These are phyloP conservation scores for Apodemia zela DNA, from an alignment of 2,888 invertebrate species.

Conservation along the genomic window DNA sequence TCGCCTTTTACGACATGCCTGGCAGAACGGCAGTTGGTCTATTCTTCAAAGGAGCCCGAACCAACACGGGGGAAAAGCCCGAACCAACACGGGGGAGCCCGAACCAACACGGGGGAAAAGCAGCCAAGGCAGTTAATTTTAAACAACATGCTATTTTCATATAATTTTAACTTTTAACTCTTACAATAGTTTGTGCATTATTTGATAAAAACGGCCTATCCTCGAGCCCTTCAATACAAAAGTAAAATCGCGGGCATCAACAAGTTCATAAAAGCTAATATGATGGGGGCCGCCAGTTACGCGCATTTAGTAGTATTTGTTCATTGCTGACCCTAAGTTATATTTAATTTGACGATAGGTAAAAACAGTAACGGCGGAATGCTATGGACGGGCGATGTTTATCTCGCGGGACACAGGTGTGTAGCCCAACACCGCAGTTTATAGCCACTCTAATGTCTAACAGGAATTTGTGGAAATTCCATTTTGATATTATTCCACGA, in stretches of 20 bases:
- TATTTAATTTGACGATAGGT: background rate
- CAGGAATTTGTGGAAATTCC: slow-evolving; percentile 2
- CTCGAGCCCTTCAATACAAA: too few species aligned
- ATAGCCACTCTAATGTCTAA: background rate
- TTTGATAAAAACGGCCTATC: background rate
- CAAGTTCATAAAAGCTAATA: background rate
- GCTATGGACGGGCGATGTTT: background rate
- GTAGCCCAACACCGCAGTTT: background rate
- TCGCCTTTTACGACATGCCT: too few species aligned
- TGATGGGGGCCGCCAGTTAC: background rate
- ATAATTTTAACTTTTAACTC: background rate
- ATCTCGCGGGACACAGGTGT: background rate
- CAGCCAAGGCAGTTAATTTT: too few species aligned
- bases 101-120: too few species aligned
- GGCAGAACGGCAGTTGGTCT: too few species aligned
- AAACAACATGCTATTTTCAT: too few species aligned
- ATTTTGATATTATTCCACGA: background rate
- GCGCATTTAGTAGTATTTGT: background rate
- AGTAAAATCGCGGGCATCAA: too few species aligned
- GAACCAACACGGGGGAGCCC: too few species aligned
- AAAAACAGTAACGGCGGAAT: background rate
- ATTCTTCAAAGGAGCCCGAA: too few species aligned
- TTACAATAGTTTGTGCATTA: background rate
- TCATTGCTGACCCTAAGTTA: background rate
- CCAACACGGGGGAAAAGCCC: too few species aligned